Evolutionary conservation across 2,888 invertebrate genomes (phyloP).

Genomic region (Dryobota labecula): DNA sequence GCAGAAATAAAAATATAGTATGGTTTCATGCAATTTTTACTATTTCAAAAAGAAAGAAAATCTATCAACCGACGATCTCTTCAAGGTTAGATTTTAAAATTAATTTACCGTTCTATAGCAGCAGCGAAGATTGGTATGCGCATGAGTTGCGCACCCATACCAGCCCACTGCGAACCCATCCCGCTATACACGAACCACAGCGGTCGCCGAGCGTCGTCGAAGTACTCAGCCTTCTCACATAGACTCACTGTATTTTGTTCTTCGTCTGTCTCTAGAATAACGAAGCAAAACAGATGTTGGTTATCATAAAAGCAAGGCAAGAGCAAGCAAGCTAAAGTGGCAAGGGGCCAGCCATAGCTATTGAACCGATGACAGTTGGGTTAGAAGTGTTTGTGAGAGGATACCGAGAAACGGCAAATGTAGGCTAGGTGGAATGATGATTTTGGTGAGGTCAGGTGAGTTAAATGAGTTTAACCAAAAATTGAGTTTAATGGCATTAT

Average conservation of each 20-base stretch:
- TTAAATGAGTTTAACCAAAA: not conserved
- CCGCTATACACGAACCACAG: constrained; percentile 94
- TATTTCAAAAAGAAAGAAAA: not conserved
- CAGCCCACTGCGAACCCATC: constrained; percentile 93
- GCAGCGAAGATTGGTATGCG: constrained; percentile 91
- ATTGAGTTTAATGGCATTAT: not conserved
- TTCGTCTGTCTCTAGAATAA: constrained; percentile 72
- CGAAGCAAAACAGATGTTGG: not conserved
- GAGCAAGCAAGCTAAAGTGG: not conserved
- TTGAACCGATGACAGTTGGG: not conserved
- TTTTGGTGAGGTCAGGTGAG: not conserved
- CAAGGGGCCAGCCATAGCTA: not conserved
- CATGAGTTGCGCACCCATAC: constrained; percentile 92
- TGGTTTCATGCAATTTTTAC: not conserved
- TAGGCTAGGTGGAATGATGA: not conserved
- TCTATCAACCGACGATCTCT: not conserved
- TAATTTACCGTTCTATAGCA: constrained; percentile 84
- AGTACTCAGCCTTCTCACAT: constrained; percentile 73
- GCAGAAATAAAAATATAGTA: not conserved
- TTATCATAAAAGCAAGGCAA: not conserved
- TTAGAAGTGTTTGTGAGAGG: not conserved
- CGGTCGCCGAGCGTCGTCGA: constrained; percentile 82
- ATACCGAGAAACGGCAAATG: not conserved
- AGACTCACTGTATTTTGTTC: constrained; percentile 72
- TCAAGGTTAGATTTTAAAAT: not conserved